phyloP scores from a whole-genome alignment of 2,113 vertebrate genomes.

The Pterocles orientalis region DNA sequence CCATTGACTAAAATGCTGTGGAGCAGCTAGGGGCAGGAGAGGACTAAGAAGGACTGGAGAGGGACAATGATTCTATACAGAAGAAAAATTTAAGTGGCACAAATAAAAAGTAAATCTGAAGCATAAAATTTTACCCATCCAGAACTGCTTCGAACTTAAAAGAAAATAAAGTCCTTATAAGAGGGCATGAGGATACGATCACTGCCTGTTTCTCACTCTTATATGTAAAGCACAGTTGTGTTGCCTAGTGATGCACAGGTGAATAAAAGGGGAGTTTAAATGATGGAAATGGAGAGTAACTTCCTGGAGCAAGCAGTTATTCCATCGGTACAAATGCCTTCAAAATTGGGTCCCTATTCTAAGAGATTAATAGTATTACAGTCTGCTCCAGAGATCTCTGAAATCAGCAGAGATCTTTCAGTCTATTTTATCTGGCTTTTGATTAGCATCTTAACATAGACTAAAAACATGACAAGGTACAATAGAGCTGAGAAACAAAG shows the following conservation, averaged over 20 bases:
- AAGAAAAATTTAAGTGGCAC: conserved; percentile 11
- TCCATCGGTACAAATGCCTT: conserved; percentile 8
- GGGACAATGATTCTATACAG: not conserved
- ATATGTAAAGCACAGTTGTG: not conserved
- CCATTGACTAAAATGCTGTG: not conserved
- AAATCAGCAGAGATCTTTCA: conserved; percentile 23
- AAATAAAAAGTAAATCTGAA: not conserved
- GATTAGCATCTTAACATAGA: conserved; percentile 10
- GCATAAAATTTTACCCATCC: not conserved
- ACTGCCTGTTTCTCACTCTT: not conserved
- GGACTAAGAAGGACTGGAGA: not conserved
- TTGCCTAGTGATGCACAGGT: not conserved
- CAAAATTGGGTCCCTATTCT: not conserved
- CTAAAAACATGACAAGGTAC: not conserved
- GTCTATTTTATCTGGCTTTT: conserved; percentile 20
- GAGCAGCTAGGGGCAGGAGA: not conserved
- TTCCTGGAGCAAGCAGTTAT: not conserved
- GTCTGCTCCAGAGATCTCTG: not conserved
- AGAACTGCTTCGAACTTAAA: not conserved
- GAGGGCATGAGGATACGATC: not conserved
- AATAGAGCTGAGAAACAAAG: conserved; percentile 11
- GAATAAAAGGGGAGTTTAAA: conserved; percentile 9
- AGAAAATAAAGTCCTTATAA: not conserved
- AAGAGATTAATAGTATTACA: not conserved
- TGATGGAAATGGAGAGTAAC: conserved; percentile 7